Percentiles rank a stretch among this genome's conserved stretches.
phyloP scores from a whole-genome alignment of 2,888 invertebrate species.

The Steinernema hermaphroditum region DNA sequence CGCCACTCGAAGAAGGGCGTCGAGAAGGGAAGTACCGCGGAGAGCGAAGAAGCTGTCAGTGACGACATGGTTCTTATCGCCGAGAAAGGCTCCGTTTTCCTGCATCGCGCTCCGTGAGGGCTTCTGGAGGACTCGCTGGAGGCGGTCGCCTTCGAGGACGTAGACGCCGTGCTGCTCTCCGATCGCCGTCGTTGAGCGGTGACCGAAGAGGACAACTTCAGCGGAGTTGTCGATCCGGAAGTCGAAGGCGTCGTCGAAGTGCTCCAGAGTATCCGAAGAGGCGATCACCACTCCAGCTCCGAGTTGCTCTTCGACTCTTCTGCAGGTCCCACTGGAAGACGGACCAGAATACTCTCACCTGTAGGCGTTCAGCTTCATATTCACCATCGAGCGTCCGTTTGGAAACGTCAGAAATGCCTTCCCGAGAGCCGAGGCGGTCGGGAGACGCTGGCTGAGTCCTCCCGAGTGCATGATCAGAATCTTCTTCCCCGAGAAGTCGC shows the following conservation, averaged over 20 bases:
- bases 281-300: background rate
- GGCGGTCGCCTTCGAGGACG: background rate
- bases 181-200: background rate
- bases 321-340: no score
- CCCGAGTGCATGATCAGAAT: background rate
- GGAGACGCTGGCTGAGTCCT: background rate
- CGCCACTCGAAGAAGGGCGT: background rate
- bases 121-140: slow-evolving; percentile 9
- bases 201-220: slow-evolving; percentile 1
- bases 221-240: background rate
- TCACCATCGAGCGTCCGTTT: background rate
- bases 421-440: background rate
- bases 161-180: slow-evolving; percentile 5
- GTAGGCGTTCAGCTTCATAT: slow-evolving; percentile 2
- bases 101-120: background rate
- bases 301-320: background rate
- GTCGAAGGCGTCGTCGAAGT: background rate
- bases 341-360: no score
- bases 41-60: slow-evolving; percentile 9
- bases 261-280: slow-evolving; percentile 13
- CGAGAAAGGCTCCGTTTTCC: background rate
- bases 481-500: background rate
- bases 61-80: background rate
- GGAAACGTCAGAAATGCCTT: slow-evolving; percentile 2
- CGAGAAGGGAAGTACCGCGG: background rate